Base-by-base conservation (phyloP, 1,140 invertebrate species). In the Latrodectus geometricus region DNA sequence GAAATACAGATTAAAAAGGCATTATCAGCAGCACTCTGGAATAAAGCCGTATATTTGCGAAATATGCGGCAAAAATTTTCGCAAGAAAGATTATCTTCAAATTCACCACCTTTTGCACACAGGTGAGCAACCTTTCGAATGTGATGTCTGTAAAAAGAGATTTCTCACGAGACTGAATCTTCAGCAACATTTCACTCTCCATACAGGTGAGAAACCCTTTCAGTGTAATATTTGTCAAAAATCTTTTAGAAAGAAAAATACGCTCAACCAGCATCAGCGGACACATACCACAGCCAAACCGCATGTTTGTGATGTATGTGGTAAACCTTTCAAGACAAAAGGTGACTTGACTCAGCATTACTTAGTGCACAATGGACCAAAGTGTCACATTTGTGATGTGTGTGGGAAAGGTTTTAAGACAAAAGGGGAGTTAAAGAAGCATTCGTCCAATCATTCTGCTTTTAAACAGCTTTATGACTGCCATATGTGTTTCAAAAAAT, bases 111-210 rank as follows among this genome's bases (percentile, higher is more conserved):
- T 78, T 12, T 23, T 79, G 17, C 89, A 90, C 69, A 89, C 89
- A 9, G 89, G 89, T 12, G 88, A 90, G 49, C 82, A 87, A 20
- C 89, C 89, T 5, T 90, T 90, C 88, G 78, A 91, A 20, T 92
- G 92, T 89, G 89, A 90, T 12, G 80, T 90, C 11, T 92, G 92
- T 89, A 91, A 92, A 5, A 91, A 91, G 86, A 88, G 90, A 0
- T 92, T 92, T 83, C 88, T 90, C 14, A 91, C 91, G 75, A 92
- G 91, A 88, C 90, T 90, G 49, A 91, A 92, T 68, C 88, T 92
- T 9, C 80, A 80, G 21, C 73, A 76, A 11, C 87, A 88, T 21
- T 74, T 50, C 17, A 72, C 49, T 5, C 48, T 78, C 12, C 87
- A 88, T 21, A 88, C 88, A 21, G 90, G 90, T 8, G 89, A 90